A percentile compares a stretch with the other conserved stretches of the same genome.
Conservation (phyloP, 2,888 invertebrate species). For the Scaptodrosophila latifasciaeformis region DNA sequence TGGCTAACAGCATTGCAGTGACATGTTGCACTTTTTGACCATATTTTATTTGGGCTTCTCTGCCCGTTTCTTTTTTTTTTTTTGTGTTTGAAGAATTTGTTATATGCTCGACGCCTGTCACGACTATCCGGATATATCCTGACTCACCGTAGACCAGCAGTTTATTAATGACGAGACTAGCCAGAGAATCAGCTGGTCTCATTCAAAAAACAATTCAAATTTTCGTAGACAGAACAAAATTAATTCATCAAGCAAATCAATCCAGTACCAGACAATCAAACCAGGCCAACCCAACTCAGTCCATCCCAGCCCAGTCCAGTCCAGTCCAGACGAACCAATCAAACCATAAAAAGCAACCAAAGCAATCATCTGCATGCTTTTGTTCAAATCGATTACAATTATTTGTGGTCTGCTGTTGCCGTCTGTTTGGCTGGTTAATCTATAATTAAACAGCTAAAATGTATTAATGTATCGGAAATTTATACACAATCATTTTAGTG, state of each 20-base stretch:
- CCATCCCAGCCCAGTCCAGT: no score
- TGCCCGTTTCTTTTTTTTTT: no score
- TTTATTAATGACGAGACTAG: conserved; percentile 7
- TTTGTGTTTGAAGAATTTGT: not conserved
- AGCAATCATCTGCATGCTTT: no score
- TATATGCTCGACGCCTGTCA: not conserved
- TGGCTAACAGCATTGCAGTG: conserved; percentile 16
- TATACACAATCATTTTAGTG: not conserved
- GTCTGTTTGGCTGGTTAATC: not conserved
- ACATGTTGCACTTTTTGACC: conserved; percentile 25
- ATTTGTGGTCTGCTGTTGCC: conserved; percentile 6
- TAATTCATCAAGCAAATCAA: no score
- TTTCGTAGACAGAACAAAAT: not conserved
- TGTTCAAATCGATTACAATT: conserved; percentile 20
- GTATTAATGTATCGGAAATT: not conserved
- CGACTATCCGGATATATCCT: not conserved
- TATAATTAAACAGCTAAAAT: conserved; percentile 3
- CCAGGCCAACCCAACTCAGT: no score
- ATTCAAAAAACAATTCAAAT: no score
- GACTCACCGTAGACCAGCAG: not conserved
- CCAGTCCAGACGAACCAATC: no score
- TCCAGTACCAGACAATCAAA: no score
- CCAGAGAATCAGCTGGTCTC: no score
- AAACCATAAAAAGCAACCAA: no score
- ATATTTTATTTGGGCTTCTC: conserved; percentile 34